phyloP scores from a whole-genome alignment of 2,797 vertebrate species.

The Brotogeris chrysoptera region DNA sequence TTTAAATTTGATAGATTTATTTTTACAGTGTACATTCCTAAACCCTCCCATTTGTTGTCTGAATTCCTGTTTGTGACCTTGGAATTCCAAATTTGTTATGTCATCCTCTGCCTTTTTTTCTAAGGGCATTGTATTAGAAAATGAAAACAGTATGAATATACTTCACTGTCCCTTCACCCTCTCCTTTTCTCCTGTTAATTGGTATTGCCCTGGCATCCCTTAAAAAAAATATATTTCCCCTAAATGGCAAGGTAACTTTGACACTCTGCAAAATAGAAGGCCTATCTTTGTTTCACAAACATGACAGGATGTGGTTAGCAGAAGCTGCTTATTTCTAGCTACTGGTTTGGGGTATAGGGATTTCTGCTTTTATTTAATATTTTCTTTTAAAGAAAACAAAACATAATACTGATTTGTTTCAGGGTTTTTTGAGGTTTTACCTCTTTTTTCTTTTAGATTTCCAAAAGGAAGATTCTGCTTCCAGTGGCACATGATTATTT shows the following conservation, averaged over 20 bases:
- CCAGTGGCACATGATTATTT: neutral
- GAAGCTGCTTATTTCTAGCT: neutral
- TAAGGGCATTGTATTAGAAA: constrained; percentile 64
- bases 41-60: constrained; percentile 65
- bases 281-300: neutral
- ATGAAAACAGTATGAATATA: constrained; percentile 64
- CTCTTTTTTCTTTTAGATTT: neutral
- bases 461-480: neutral
- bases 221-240: neutral
- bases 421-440: neutral
- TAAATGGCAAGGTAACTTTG: neutral
- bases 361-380: neutral
- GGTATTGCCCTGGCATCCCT: neutral
- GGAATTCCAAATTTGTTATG: constrained; percentile 64
- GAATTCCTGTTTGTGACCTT: constrained; percentile 71
- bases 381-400: neutral
- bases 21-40: constrained; percentile 63
- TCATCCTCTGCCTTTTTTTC: constrained; percentile 63
- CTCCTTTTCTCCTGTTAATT: constrained; percentile 46
- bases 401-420: neutral
- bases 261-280: neutral
- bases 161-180: constrained; percentile 37
- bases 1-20: constrained; percentile 59
- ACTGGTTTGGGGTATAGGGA: neutral
- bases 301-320: neutral